Evolutionary conservation across 2,113 vertebrate species (phyloP).

Genomic region (Siniperca knerii): DNA sequence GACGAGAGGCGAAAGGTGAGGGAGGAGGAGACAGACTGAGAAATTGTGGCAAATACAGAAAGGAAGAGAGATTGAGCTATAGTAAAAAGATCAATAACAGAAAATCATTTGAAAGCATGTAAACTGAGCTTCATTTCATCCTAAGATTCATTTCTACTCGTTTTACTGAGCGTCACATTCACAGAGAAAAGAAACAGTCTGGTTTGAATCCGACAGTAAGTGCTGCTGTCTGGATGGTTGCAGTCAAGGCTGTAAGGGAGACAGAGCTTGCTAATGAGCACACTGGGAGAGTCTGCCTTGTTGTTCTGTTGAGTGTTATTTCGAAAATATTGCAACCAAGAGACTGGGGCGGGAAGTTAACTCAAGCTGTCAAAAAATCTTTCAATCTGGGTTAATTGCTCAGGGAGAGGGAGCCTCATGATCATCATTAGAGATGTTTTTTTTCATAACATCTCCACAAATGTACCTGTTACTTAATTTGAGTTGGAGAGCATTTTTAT

Average conservation of each 20-base stretch:
- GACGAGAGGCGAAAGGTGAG: neutral
- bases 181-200: conserved; percentile 2
- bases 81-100: conserved; percentile 30
- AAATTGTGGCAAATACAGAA: neutral
- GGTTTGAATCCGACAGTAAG: conserved; percentile 26
- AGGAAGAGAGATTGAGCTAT: neutral
- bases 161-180: neutral
- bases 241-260: conserved; percentile 49
- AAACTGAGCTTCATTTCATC: conserved; percentile 7
- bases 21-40: neutral
- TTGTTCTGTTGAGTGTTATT: conserved; percentile 70
- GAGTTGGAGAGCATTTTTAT: neutral
- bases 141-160: neutral
- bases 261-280: conserved; percentile 73
- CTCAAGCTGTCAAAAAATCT: conserved; percentile 71
- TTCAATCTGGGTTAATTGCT: conserved; percentile 80
- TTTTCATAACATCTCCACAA: conserved; percentile 9
- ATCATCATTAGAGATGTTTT: conserved; percentile 58
- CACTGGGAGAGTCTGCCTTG: conserved; percentile 64
- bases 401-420: conserved; percentile 59
- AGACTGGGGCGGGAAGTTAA: conserved; percentile 57
- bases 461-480: conserved; percentile 42
- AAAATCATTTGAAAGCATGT: conserved; percentile 5
- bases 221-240: conserved; percentile 51
- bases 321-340: conserved; percentile 65